Conservation (phyloP, 2,113 vertebrate genomes). For the Onychorhynchus coronatus region DNA sequence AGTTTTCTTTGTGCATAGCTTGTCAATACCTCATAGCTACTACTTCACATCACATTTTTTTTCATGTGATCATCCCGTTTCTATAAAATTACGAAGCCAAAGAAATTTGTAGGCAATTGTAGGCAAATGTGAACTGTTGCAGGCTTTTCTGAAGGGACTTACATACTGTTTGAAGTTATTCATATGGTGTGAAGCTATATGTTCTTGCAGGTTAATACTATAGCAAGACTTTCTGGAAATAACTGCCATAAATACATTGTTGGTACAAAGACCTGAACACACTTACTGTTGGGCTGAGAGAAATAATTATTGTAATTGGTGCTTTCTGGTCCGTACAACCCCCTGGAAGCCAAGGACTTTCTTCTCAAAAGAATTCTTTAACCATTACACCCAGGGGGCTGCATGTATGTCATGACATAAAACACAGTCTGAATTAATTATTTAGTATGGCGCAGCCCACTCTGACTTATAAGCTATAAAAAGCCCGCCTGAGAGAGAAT, state of each 20-base stretch:
- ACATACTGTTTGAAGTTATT: neutral
- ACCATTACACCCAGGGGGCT: slow-evolving; percentile 30
- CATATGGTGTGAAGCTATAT: neutral
- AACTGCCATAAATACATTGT: neutral
- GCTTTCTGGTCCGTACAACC: slow-evolving; percentile 30
- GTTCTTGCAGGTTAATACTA: neutral
- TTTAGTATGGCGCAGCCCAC: slow-evolving; percentile 67
- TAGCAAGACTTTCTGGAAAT: slow-evolving; percentile 14
- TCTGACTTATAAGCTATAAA: slow-evolving; percentile 74
- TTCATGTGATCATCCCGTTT: neutral
- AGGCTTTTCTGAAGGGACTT: neutral
- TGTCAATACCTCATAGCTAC: neutral
- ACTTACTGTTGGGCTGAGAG: neutral
- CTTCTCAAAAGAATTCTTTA: slow-evolving; percentile 50
- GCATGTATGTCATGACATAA: slow-evolving; percentile 67
- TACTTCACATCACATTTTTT: neutral
- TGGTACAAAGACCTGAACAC: neutral
- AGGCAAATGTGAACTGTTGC: neutral
- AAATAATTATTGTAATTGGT: slow-evolving; percentile 22
- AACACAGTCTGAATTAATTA: slow-evolving; percentile 69
- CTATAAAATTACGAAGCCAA: neutral
- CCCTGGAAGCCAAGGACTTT: slow-evolving; percentile 27
- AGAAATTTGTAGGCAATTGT: neutral
- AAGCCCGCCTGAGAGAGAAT: slow-evolving; percentile 66
- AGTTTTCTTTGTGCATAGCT: neutral